Percentiles rank a stretch among this genome's conserved stretches.
Conservation (phyloP, 2,113 vertebrate genomes). For the Corapipo altera region DNA sequence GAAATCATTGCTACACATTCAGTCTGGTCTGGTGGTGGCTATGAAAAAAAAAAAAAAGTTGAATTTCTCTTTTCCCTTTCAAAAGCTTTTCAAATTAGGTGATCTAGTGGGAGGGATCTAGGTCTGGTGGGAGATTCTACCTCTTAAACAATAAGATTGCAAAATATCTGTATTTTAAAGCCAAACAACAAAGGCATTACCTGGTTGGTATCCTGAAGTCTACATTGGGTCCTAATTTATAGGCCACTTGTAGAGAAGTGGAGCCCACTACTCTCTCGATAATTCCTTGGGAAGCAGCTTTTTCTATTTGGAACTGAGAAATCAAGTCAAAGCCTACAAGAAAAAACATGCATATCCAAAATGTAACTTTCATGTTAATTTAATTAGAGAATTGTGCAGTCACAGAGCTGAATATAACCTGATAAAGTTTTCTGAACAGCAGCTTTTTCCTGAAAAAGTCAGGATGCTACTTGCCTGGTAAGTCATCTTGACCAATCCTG, state of each 20-base stretch:
- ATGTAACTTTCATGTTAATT: not conserved
- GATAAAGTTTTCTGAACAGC: not conserved
- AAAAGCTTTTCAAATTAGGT: not conserved
- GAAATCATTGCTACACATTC: not conserved
- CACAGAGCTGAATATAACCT: not conserved
- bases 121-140: not conserved
- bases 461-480: slow-evolving; percentile 80
- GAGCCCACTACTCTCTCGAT: slow-evolving; percentile 81
- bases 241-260: slow-evolving; percentile 80
- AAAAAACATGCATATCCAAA: not conserved
- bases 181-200: slow-evolving; percentile 49
- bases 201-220: slow-evolving; percentile 89
- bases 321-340: slow-evolving; percentile 86
- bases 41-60: not conserved
- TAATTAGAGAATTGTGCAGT: not conserved
- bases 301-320: slow-evolving; percentile 88
- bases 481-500: slow-evolving; percentile 77
- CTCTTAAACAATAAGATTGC: not conserved
- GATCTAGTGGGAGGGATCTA: not conserved
- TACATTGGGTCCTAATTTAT: slow-evolving; percentile 80
- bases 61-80: not conserved
- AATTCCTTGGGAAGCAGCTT: slow-evolving; percentile 81
- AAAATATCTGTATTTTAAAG: not conserved
- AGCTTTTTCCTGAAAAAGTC: not conserved
- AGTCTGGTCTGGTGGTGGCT: not conserved